Evolutionary conservation across 2,888 invertebrate genomes (phyloP), one percentile per base, ranked within the genome.

Genomic region (Eurytoma adleriae): DNA sequence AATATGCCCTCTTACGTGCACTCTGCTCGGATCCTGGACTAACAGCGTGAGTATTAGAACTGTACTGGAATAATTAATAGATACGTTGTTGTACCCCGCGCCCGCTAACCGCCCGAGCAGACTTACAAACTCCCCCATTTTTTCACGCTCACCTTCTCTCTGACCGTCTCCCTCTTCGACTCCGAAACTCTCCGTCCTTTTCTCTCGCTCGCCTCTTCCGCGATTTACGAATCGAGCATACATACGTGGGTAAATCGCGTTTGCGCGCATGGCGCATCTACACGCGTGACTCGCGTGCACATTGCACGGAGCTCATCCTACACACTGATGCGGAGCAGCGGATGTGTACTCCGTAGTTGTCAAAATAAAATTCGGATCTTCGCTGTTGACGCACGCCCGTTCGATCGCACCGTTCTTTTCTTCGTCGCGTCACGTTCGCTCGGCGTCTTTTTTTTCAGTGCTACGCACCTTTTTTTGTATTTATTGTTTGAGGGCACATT

Each of bases 211-310:
- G 27, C 16, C 62, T 40, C 40, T n/a, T n/a, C 30, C 18, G 27
- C 62, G 40, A 24, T 52, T n/a, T 56, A 30, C 69, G 52, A 57
- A 50, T 71, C 27, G 50, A 77, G 40, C 40, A 54, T 75, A 59
- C 75, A 59, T 72, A 78, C 72, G 72, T 72, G 71, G 66, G 66
- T 77, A 40, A 70, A 64, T 66, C 54, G 16, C 48, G 59, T 72
- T 70, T 67, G 66, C 54, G 50, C 50, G n/a, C n/a, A 27, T 10
- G 14, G 2, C 18, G 13, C 72, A 10, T 27, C 10, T 50, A 61
- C 40, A 10, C 54, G 59, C 48, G 40, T n/a, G 40, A 7, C 57
- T 14, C 18, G 20, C 50, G 18, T 24, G 48, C 16, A 68, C 24
- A 54, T 16, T 4, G 24, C 40, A 40, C 40, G 40, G 40, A n/a